Conservation (phyloP, 2,113 vertebrate species). For the Indri indri region DNA sequence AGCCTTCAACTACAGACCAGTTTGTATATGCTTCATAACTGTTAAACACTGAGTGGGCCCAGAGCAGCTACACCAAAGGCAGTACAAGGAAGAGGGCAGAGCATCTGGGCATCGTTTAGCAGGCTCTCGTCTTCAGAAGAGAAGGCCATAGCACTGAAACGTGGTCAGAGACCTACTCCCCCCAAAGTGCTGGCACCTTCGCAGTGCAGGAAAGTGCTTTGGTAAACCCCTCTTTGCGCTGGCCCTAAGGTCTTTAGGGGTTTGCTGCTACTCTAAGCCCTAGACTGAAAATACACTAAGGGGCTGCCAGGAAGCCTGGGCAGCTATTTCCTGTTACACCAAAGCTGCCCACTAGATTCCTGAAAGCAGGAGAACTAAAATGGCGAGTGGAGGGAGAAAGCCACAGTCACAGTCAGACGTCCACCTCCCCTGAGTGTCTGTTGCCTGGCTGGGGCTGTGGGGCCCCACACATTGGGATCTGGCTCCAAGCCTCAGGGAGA, state of each 20-base stretch:
- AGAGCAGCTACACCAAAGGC: background rate
- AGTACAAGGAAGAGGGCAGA: background rate
- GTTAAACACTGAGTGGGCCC: rapidly evolving
- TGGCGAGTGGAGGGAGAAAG: background rate
- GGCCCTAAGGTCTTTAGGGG: background rate
- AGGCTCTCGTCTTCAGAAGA: background rate
- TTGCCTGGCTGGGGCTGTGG: background rate
- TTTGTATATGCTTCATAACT: background rate
- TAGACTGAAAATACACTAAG: background rate
- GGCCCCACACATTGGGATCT: background rate
- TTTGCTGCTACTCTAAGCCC: background rate
- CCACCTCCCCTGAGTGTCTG: background rate
- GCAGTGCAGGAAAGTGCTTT: background rate
- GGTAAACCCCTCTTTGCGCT: background rate
- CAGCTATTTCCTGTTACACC: background rate
- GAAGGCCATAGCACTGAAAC: background rate
- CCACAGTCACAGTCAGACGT: background rate
- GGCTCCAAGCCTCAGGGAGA: conserved; percentile 25
- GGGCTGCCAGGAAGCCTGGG: background rate
- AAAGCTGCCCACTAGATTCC: background rate
- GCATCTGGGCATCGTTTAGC: background rate
- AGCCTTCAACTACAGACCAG: background rate
- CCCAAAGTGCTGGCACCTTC: background rate
- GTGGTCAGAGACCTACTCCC: background rate
- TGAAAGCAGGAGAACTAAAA: background rate